phyloP scores from a whole-genome alignment of 2,113 vertebrate species.

The Hemicordylus capensis region DNA sequence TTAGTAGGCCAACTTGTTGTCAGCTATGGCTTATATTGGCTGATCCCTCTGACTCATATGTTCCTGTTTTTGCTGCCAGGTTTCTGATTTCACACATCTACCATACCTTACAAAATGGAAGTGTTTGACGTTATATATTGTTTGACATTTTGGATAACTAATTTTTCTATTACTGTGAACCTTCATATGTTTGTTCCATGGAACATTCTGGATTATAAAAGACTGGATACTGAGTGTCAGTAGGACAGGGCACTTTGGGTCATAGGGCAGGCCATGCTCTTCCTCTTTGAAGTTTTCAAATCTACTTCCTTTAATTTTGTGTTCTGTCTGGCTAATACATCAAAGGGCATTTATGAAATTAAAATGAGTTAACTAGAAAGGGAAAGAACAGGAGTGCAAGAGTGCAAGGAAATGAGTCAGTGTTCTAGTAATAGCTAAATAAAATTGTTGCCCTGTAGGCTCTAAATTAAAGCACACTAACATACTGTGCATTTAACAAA shows the following conservation, averaged over 20 bases:
- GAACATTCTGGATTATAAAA: neutral
- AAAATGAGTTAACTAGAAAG: conserved; percentile 6
- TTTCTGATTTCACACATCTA: neutral
- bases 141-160: neutral
- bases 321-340: neutral
- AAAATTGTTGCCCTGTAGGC: neutral
- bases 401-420: neutral
- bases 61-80: neutral
- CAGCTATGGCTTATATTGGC: neutral
- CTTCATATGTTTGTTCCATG: neutral
- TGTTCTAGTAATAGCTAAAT: neutral
- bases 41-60: neutral
- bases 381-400: neutral
- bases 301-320: conserved; percentile 8
- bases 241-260: neutral
- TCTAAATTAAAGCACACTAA: conserved; percentile 1
- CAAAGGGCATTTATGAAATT: conserved; percentile 13
- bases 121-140: neutral
- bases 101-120: neutral
- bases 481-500: neutral
- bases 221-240: neutral
- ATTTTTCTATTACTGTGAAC: neutral
- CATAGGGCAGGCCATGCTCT: neutral
- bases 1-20: neutral
- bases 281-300: conserved; percentile 14